These are phyloP conservation scores for Chrysogorgia sp. DNA, from an alignment of 92 coral and sea anemone genomes.

Conservation along the genomic window DNA sequence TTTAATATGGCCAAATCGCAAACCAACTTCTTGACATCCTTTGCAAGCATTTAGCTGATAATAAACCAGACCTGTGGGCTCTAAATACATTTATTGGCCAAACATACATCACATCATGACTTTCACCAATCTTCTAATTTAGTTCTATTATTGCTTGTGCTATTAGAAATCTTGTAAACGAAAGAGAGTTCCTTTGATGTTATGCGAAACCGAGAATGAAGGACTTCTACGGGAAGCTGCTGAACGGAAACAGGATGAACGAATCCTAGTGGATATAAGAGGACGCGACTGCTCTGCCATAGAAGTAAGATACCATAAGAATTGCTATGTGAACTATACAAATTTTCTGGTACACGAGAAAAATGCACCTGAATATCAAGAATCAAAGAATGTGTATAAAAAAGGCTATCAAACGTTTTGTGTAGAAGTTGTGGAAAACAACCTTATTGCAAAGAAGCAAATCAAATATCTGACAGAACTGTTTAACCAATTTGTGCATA, in stretches of 20 bases:
- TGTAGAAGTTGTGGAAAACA: slow-evolving; percentile 13
- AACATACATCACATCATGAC: too few species aligned
- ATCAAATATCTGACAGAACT: slow-evolving; percentile 30
- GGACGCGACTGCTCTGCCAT: slow-evolving; percentile 17
- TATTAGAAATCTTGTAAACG: slow-evolving; percentile 21
- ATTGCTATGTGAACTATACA: not conserved
- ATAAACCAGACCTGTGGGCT: slow-evolving; percentile 15
- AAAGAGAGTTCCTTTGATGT: slow-evolving; percentile 42
- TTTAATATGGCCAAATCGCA: too few species aligned
- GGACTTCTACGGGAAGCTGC: slow-evolving; percentile 36
- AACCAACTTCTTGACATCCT: slow-evolving; percentile 21
- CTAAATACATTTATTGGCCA: slow-evolving; percentile 11
- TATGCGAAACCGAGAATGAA: slow-evolving; percentile 30
- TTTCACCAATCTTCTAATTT: too few species aligned
- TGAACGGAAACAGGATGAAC: slow-evolving; percentile 33
- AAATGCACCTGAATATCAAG: slow-evolving; percentile 14
- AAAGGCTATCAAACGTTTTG: slow-evolving; percentile 24
- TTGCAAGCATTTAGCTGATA: slow-evolving; percentile 28
- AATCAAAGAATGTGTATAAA: not conserved
- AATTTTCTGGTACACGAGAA: not conserved
- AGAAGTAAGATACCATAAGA: too few species aligned
- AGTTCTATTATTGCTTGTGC: too few species aligned
- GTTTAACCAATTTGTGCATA: slow-evolving; percentile 12
- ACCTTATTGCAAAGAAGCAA: slow-evolving; percentile 36
- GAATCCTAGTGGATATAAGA: slow-evolving; percentile 35